Percentiles rank a stretch among this genome's conserved stretches.
Evolutionary conservation across 2,797 vertebrate genomes (phyloP).

Genomic region (Carduelis carduelis): DNA sequence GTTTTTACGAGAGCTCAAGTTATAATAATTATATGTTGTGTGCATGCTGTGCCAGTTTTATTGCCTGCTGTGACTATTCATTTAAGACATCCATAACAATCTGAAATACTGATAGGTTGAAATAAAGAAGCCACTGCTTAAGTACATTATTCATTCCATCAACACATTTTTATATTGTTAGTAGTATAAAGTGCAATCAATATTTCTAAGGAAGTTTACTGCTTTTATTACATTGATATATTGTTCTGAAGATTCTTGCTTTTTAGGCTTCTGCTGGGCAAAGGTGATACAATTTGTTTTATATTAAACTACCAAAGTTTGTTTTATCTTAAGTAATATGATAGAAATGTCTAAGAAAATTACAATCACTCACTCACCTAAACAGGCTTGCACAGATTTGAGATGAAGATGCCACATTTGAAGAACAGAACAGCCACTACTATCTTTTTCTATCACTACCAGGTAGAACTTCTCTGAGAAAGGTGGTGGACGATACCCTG

Average conservation of each 20-base stretch:
- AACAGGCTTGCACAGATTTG: constrained; percentile 91
- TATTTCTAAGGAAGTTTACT: background rate
- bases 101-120: background rate
- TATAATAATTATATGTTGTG: background rate
- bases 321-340: background rate
- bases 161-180: background rate
- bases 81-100: background rate
- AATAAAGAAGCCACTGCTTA: background rate
- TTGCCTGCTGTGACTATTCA: background rate
- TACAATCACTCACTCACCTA: constrained; percentile 79
- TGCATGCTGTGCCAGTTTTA: background rate
- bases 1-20: background rate
- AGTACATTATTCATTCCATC: background rate
- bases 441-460: constrained; percentile 94
- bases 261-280: background rate
- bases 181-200: background rate
- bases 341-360: background rate
- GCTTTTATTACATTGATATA: background rate
- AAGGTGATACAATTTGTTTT: background rate
- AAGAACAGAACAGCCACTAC: constrained; percentile 85
- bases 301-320: background rate
- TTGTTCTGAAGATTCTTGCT: background rate
- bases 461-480: constrained; percentile 99
- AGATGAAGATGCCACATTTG: constrained; percentile 99
- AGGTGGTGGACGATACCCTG: constrained; percentile 89